phyloP scores from a whole-genome alignment of 1,140 invertebrate species.

The Eumeta japonica region DNA sequence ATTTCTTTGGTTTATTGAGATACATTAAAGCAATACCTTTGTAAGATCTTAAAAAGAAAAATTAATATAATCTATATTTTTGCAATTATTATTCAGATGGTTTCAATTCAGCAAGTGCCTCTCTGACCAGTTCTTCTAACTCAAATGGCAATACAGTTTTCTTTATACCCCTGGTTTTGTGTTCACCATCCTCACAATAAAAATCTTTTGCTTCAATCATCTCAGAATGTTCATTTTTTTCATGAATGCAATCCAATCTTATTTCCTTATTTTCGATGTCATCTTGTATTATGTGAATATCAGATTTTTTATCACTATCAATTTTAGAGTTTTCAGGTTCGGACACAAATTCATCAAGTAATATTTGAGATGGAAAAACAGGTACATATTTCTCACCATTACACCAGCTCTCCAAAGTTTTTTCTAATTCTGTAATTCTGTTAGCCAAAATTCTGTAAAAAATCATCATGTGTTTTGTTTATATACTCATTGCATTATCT shows the following conservation, averaged over 20 bases:
- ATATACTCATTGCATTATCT: no score
- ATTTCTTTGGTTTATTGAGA: no score
- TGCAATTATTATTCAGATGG: no score
- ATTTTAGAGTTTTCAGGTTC: conserved; percentile 17
- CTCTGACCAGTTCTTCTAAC: conserved; percentile 44
- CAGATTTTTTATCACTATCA: conserved; percentile 14
- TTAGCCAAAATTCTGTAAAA: conserved; percentile 45
- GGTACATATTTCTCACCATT: conserved; percentile 47
- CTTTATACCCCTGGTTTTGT: no score
- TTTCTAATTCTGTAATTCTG: conserved; percentile 49
- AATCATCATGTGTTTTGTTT: no score
- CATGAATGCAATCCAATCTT: background rate
- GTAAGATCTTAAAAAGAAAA: no score
- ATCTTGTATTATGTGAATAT: conserved; percentile 12
- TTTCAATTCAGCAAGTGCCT: conserved; percentile 47
- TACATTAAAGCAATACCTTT: no score
- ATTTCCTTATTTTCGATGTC: conserved; percentile 3
- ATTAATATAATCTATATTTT: no score
- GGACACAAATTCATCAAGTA: conserved; percentile 45
- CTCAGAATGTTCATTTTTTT: background rate
- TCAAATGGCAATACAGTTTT: conserved; percentile 43
- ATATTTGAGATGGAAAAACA: conserved; percentile 51
- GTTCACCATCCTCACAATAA: no score
- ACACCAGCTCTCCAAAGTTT: conserved; percentile 48
- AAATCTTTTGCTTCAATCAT: background rate